Evolutionary conservation across 2,888 invertebrate species (phyloP).

Genomic region (Bedellia somnulentella): DNA sequence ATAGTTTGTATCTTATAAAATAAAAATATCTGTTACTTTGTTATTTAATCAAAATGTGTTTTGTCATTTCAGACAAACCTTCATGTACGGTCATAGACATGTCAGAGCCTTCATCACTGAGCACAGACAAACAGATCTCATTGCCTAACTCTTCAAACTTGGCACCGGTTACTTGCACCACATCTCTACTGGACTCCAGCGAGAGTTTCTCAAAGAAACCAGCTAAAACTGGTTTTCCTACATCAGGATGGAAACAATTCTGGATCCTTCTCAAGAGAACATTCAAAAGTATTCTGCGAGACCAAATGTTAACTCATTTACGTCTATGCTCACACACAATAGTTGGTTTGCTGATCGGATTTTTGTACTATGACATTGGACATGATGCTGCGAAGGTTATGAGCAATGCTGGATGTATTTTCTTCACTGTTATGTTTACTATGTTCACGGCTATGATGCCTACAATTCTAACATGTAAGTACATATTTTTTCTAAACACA

Average conservation of each 20-base stretch:
- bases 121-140: conserved; percentile 31
- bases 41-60: too few relatives aligned
- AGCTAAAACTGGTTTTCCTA: conserved; percentile 74
- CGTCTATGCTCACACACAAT: conserved; percentile 84
- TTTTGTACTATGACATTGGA: conserved; percentile 91
- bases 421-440: conserved; percentile 94
- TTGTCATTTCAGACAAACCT: conserved; percentile 55
- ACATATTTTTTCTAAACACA: conserved; percentile 1
- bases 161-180: conserved; percentile 67
- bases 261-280: conserved; percentile 85
- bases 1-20: too few relatives aligned
- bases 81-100: conserved; percentile 56
- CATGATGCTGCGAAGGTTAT: conserved; percentile 91
- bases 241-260: conserved; percentile 82
- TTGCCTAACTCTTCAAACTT: conserved; percentile 36
- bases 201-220: conserved; percentile 70
- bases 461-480: conserved; percentile 95
- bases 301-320: conserved; percentile 87
- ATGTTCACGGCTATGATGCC: conserved; percentile 99
- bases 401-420: conserved; percentile 94
- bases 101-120: conserved; percentile 33
- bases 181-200: conserved; percentile 70
- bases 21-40: too few relatives aligned
- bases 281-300: conserved; percentile 78
- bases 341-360: conserved; percentile 89